phyloP scores from a whole-genome alignment of 2,113 vertebrate species.

The Labrus mixtus region DNA sequence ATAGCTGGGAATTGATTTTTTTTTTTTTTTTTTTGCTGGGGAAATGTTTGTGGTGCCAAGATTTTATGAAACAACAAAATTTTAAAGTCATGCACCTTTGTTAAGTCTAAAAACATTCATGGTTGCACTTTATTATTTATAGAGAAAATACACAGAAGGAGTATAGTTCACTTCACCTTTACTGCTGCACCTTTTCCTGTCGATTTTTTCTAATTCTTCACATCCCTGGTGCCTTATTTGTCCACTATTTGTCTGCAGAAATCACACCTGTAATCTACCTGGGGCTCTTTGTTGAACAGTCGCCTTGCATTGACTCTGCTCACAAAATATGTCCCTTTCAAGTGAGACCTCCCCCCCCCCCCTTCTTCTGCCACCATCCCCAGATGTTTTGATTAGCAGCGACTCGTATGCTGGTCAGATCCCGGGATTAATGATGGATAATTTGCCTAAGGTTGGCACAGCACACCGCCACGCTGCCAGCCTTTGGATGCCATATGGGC shows the following conservation, averaged over 20 bases:
- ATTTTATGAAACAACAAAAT: slow-evolving; percentile 89
- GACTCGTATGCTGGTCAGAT: slow-evolving; percentile 98
- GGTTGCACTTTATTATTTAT: slow-evolving; percentile 43
- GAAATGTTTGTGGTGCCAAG: slow-evolving; percentile 89
- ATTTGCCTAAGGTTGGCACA: slow-evolving; percentile 98
- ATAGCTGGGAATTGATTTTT: slow-evolving; percentile 92
- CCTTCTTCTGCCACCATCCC: slow-evolving; percentile 83
- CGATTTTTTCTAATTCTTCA: not conserved
- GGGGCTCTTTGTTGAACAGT: slow-evolving; percentile 62
- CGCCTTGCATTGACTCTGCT: slow-evolving; percentile 59
- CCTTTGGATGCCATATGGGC: slow-evolving; percentile 98
- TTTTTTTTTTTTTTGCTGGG: slow-evolving; percentile 48
- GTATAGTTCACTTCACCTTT: not conserved
- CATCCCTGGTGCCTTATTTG: slow-evolving; percentile 1
- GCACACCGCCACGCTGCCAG: slow-evolving; percentile 91
- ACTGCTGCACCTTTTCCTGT: not conserved
- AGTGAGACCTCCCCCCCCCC: slow-evolving; percentile 68
- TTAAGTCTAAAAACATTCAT: slow-evolving; percentile 47
- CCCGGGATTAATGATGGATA: slow-evolving; percentile 99
- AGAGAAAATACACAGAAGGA: slow-evolving; percentile 16
- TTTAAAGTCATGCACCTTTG: slow-evolving; percentile 88
- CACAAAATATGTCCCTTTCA: slow-evolving; percentile 76
- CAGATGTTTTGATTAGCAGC: slow-evolving; percentile 97
- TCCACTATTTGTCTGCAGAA: slow-evolving; percentile 22
- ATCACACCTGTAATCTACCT: slow-evolving; percentile 65